Conservation (phyloP, 2,888 invertebrate genomes). For the Synergus gifuensis region DNA sequence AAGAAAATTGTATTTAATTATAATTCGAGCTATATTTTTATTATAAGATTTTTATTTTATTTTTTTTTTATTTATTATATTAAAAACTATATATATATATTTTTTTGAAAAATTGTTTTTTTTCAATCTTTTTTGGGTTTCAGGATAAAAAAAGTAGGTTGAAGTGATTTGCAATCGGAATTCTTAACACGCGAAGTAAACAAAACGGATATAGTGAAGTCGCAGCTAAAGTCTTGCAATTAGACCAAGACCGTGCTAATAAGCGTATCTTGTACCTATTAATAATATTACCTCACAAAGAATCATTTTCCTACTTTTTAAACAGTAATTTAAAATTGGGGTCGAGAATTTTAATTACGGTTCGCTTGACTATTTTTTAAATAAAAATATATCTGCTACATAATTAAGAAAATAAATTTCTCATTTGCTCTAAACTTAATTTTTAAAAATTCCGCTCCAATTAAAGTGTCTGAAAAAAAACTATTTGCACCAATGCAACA, state of each 20-base stretch:
- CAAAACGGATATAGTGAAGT: constrained; percentile 18
- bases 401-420: too few relatives aligned
- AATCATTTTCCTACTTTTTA: constrained; percentile 28
- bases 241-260: constrained; percentile 76
- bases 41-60: neutral
- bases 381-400: neutral
- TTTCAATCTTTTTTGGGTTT: neutral
- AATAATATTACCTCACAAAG: constrained; percentile 27
- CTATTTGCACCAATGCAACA: too few relatives aligned
- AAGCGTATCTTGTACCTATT: constrained; percentile 59
- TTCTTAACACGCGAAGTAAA: constrained; percentile 40
- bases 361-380: neutral
- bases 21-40: neutral
- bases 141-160: neutral
- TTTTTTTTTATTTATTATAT: neutral
- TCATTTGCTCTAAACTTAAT: too few relatives aligned
- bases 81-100: neutral
- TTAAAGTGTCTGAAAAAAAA: too few relatives aligned
- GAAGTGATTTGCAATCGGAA: neutral
- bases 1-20: neutral
- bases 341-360: constrained; percentile 2
- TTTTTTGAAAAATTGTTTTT: neutral
- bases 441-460: too few relatives aligned
- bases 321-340: constrained; percentile 18
- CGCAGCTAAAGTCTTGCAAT: constrained; percentile 65